phyloP scores from a whole-genome alignment of 2,797 vertebrate genomes.

The Propithecus perrieri region DNA sequence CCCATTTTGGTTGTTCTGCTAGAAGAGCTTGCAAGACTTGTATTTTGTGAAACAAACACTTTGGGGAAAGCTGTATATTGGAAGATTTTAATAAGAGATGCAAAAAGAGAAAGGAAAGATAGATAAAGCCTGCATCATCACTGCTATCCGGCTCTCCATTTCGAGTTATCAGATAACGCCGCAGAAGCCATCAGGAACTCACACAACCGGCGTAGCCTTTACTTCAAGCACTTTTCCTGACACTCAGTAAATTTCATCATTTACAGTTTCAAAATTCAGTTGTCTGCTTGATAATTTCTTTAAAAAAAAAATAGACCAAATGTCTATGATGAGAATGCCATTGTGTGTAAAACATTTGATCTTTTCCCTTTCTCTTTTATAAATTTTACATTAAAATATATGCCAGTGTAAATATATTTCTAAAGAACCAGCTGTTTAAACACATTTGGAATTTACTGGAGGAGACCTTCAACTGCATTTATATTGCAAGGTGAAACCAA shows the following conservation, averaged over 20 bases:
- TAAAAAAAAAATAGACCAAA: background rate
- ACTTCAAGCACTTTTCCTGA: background rate
- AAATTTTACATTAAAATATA: background rate
- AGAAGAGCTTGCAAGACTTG: background rate
- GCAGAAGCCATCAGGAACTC: background rate
- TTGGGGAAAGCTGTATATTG: background rate
- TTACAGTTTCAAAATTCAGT: background rate
- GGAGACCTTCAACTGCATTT: conserved; percentile 1
- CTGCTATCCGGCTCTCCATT: no score
- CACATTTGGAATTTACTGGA: conserved; percentile 43
- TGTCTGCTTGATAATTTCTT: background rate
- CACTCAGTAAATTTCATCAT: background rate
- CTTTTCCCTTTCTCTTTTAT: background rate
- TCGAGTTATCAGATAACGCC: background rate
- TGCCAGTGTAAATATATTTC: background rate
- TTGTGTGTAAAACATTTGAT: background rate
- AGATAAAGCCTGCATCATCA: no score
- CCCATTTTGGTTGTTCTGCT: no score
- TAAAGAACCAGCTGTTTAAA: conserved; percentile 18
- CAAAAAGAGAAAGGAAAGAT: background rate
- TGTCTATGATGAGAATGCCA: background rate
- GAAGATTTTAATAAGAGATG: background rate
- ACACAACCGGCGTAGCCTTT: background rate
- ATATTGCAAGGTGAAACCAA: conserved; percentile 33
- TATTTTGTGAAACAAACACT: background rate